Percentiles rank a stretch among this genome's conserved stretches.
Evolutionary conservation across 2,888 invertebrate genomes (phyloP).

Genomic region (Patella caerulea): DNA sequence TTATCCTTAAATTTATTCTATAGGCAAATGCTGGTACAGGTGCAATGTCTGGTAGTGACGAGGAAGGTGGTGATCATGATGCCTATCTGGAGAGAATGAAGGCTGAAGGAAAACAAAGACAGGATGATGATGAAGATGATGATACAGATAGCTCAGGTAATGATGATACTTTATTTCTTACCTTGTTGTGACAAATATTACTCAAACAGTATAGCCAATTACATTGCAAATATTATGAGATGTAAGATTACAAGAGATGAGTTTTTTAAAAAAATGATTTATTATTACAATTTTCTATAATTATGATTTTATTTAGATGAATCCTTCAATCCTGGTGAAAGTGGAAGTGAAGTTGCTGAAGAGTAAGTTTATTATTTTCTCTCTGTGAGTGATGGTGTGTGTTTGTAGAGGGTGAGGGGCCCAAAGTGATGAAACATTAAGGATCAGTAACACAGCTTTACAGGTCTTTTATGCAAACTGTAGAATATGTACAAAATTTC

Average conservation of each 20-base stretch:
- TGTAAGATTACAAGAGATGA: too few relatives aligned
- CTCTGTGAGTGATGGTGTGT: not conserved
- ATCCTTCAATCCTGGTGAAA: slow-evolving; percentile 72
- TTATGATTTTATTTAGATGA: slow-evolving; percentile 63
- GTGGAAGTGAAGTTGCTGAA: slow-evolving; percentile 87
- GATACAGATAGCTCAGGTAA: slow-evolving; percentile 63
- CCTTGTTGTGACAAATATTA: not conserved
- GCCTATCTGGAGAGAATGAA: slow-evolving; percentile 96
- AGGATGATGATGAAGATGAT: slow-evolving; percentile 61
- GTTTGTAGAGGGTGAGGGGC: not conserved
- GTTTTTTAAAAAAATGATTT: too few relatives aligned
- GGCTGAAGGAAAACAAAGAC: slow-evolving; percentile 88
- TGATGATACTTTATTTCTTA: not conserved
- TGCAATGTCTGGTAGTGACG: slow-evolving; percentile 60
- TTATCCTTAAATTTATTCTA: not conserved
- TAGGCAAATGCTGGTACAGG: slow-evolving; percentile 39
- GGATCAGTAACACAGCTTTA: too few relatives aligned
- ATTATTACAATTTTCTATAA: not conserved
- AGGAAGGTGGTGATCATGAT: slow-evolving; percentile 81
- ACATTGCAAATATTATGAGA: too few relatives aligned
- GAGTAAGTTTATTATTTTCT: slow-evolving; percentile 75
- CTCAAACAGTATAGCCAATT: not conserved
- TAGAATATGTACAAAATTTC: too few relatives aligned
- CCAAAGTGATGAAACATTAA: not conserved
- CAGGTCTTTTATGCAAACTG: too few relatives aligned